Percentiles rank a stretch among this genome's conserved stretches.
Conservation (phyloP, 2,797 vertebrate genomes). For the Euphonia xanthogaster region DNA sequence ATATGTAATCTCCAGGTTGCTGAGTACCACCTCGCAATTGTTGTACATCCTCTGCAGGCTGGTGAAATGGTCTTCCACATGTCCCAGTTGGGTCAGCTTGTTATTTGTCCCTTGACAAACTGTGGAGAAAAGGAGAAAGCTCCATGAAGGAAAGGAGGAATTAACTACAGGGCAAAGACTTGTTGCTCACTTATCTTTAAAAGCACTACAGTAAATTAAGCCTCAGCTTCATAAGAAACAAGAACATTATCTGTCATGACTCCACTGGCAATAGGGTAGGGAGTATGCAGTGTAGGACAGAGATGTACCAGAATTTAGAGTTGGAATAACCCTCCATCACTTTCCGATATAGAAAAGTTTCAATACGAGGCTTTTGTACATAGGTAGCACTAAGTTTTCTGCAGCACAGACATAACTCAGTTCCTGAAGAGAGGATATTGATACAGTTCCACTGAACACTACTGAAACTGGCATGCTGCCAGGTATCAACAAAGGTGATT, state of each 20-base stretch:
- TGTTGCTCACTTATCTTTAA: not conserved
- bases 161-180: not conserved
- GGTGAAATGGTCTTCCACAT: conserved; percentile 87
- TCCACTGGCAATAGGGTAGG: not conserved
- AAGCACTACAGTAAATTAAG: not conserved
- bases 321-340: not conserved
- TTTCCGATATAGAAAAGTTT: not conserved
- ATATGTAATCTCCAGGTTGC: conserved; percentile 93
- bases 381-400: not conserved
- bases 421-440: not conserved
- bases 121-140: conserved; percentile 58
- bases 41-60: conserved; percentile 91
- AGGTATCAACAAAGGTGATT: not conserved
- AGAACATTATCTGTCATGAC: not conserved
- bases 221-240: not conserved
- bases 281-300: not conserved
- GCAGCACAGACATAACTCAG: not conserved
- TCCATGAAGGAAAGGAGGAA: not conserved
- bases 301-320: not conserved
- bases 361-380: not conserved
- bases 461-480: not conserved
- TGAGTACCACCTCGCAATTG: conserved; percentile 92
- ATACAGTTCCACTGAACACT: not conserved
- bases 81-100: conserved; percentile 83
- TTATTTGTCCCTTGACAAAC: conserved; percentile 92